Percentiles rank a stretch among this genome's conserved stretches.
These are phyloP conservation scores for Tiphia femorata DNA, from an alignment of 2,888 invertebrate species.

Conservation along the genomic window DNA sequence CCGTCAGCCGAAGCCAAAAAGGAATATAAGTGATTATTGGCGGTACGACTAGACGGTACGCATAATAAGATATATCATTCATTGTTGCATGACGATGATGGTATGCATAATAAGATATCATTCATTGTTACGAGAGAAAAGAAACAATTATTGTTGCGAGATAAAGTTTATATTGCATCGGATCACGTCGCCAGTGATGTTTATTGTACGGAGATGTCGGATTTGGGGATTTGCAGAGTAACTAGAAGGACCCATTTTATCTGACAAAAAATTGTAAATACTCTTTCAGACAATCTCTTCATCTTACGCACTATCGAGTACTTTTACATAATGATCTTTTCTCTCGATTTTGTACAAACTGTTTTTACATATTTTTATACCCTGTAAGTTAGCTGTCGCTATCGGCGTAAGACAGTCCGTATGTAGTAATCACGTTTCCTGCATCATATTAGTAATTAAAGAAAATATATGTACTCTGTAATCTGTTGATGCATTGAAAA, in stretches of 20 bases:
- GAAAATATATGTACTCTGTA: slow-evolving; percentile 35
- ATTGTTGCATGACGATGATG: too few species aligned
- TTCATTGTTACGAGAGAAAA: slow-evolving; percentile 60
- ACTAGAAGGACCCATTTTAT: slow-evolving; percentile 7
- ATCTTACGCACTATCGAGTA: slow-evolving; percentile 52
- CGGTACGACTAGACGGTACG: slow-evolving; percentile 29
- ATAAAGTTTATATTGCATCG: slow-evolving; percentile 45
- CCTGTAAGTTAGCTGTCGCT: slow-evolving; percentile 53
- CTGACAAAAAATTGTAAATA: slow-evolving; percentile 54
- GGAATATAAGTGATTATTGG: slow-evolving; percentile 24
- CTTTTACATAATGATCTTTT: slow-evolving; percentile 60
- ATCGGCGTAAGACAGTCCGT: slow-evolving; percentile 50
- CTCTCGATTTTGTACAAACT: slow-evolving; percentile 67
- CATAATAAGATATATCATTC: slow-evolving; percentile 49
- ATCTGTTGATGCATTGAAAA: slow-evolving; percentile 52
- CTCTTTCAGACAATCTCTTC: slow-evolving; percentile 46
- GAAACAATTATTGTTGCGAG: slow-evolving; percentile 40
- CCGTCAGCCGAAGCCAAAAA: slow-evolving; percentile 51
- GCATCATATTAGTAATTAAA: slow-evolving; percentile 47
- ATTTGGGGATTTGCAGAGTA: not conserved
- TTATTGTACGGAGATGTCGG: slow-evolving; percentile 2
- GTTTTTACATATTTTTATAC: slow-evolving; percentile 64
- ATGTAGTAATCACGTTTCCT: slow-evolving; percentile 55
- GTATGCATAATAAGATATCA: slow-evolving; percentile 45
- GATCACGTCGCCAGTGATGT: slow-evolving; percentile 22